phyloP scores from a whole-genome alignment of 2,888 invertebrate species.

The Petrophora chlorosata region DNA sequence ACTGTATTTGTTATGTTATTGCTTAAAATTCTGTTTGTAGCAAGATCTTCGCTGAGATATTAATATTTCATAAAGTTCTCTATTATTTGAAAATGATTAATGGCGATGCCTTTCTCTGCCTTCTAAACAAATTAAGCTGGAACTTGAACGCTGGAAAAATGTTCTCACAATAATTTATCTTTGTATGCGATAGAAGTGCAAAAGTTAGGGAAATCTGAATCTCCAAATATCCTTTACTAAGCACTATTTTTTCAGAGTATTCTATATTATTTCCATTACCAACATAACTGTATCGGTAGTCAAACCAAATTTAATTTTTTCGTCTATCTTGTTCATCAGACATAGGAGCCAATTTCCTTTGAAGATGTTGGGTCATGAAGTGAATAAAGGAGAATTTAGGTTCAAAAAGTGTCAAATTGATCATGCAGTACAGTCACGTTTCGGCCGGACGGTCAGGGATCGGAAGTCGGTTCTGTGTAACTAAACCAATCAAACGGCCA shows the following conservation, averaged over 20 bases:
- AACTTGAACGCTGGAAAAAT: slow-evolving; percentile 32
- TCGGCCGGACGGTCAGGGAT: slow-evolving; percentile 51
- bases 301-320: not conserved
- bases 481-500: slow-evolving; percentile 75
- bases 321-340: slow-evolving; percentile 1
- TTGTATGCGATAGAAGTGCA: slow-evolving; percentile 22
- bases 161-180: slow-evolving; percentile 27
- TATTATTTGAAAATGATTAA: slow-evolving; percentile 63
- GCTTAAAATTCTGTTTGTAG: slow-evolving; percentile 55
- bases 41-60: slow-evolving; percentile 35
- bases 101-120: slow-evolving; percentile 35
- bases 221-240: slow-evolving; percentile 31
- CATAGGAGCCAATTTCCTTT: slow-evolving; percentile 19
- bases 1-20: slow-evolving; percentile 58
- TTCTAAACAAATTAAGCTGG: slow-evolving; percentile 40
- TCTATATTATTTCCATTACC: slow-evolving; percentile 13
- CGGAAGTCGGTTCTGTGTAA: slow-evolving; percentile 70
- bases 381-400: slow-evolving; percentile 37
- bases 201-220: slow-evolving; percentile 14
- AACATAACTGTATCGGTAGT: slow-evolving; percentile 18
- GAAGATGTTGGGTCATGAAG: slow-evolving; percentile 5
- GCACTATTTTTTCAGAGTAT: slow-evolving; percentile 38
- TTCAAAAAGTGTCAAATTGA: slow-evolving; percentile 64
- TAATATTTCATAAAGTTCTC: slow-evolving; percentile 53
- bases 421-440: slow-evolving; percentile 68